Evolutionary conservation across 2,797 vertebrate species (phyloP), one percentile per base, ranked within the genome.

Genomic region (Megalops cyprinoides): DNA sequence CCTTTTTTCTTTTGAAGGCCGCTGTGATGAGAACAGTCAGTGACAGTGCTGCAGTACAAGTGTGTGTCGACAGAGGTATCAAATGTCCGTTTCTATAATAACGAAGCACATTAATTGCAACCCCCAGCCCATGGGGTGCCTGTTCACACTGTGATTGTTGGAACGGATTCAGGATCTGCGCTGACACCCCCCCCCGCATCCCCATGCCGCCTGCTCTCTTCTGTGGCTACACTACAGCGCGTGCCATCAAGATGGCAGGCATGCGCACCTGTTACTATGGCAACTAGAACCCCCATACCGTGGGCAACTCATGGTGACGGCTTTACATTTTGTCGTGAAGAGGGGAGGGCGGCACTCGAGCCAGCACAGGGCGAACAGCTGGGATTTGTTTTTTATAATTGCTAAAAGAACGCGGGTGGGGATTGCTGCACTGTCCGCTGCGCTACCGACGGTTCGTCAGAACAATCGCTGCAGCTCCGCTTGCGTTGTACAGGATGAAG

Each of bases 221-320:
- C 74, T 28, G 39, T 78, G 55, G 62, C n/a, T n/a, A n/a, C 28
- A 20, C 39, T 60, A 34, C 56, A 78, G 58, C 44, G 55, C 20
- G 53, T 62, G 34, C 78, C 80, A 73, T 4, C 25, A 49, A 48
- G 49, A 56, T 49, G 46, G 42, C 37, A 25, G 9, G 75, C 62
- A 69, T 69, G 51, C 34, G 76, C 46, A 73, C 69, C 46, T n/a
- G 81, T 82, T 82, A 74, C 81, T 49, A 31, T 79, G 81, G 76
- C 76, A 82, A 82, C 81, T 23, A n/a, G 25, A 79, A 79, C 44
- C 78, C 77, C 60, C 15, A 31, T 44, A 79, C 44, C 48, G 44
- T 51, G n/a, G 46, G 20, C 46, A 71, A 37, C 49, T 31, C 49
- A 53, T 51, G 60, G 69, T 69, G 46, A 39, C 77, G 46, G 58